Evolutionary conservation across 2,113 vertebrate genomes (phyloP), one percentile per base, ranked within the genome.

Genomic region (Mixornis gularis): DNA sequence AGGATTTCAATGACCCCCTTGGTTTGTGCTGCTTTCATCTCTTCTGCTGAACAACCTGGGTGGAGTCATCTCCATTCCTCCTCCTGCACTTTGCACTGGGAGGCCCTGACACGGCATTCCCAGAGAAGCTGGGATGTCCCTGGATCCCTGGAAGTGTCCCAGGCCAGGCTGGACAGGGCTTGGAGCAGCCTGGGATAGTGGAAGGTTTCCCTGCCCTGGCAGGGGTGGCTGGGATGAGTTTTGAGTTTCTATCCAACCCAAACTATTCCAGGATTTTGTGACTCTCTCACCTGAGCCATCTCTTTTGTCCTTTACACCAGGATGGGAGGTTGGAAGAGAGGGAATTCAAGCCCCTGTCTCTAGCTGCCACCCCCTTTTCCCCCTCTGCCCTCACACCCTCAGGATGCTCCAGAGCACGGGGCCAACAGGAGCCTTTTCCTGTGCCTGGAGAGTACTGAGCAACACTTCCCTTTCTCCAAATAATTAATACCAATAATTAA

Each of bases 61-160:
- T 1, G 4, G 7, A 40, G 51, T 52, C 1, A 0, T 22, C 52
- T 32, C 51, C 0, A 0, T 1, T 56, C 9, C 32, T 89, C 29
- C 69, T 64, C 30, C 69, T 32, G 51, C 32, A 4, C 26, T 62
- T 4, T 13, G n/a, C 8, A 29, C 40, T 13, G 29, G n/a, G 2
- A 62, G 46, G 29, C 4, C 7, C 25, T 30, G 73, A 65, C 20
- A 21, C 13, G 30, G 34, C 9, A 17, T 21, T 41, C 49, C 58
- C 76, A 64, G 49, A 48, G 40, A 0, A n/a, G 46, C 38, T 76
- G 53, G 0, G 53, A 24, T 53, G n/a, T 6, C 13, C 36, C 56
- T 60, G 63, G 14, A 62, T 26, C 65, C 48, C 34, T 79, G 74
- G 13, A 4, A 0, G 56, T 29, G 66, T 1, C 43, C 36, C 3